Percentiles rank a stretch among this genome's conserved stretches.
Evolutionary conservation across 2,888 invertebrate species (phyloP).

Genomic region (Drosophila longiperda): DNA sequence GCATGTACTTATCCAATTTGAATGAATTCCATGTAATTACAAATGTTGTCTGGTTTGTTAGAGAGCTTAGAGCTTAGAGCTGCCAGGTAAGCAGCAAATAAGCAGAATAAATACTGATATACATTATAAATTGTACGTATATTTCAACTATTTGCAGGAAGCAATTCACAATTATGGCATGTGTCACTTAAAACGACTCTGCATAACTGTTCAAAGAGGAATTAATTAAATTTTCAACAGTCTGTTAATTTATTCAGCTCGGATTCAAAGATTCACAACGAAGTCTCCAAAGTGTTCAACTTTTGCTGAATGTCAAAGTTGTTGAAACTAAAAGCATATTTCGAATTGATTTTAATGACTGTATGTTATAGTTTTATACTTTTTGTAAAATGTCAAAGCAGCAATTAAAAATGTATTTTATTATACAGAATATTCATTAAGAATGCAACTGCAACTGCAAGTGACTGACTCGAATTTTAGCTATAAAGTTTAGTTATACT

Average conservation of each 20-base stretch:
- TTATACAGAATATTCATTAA: background rate
- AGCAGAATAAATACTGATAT: constrained; percentile 1
- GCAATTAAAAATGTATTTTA: background rate
- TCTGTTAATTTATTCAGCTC: background rate
- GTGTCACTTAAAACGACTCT: background rate
- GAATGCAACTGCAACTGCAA: too few species aligned
- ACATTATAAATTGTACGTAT: background rate
- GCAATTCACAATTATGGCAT: background rate
- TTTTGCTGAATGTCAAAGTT: constrained; percentile 5
- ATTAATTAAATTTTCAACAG: constrained; percentile 2
- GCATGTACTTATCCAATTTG: constrained; percentile 34
- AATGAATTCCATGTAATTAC: constrained; percentile 66
- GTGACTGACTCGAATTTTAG: background rate
- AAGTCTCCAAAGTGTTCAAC: background rate
- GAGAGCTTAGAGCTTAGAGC: constrained; percentile 5
- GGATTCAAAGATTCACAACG: background rate
- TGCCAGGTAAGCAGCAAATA: constrained; percentile 3
- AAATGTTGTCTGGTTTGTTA: constrained; percentile 28
- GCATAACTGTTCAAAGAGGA: background rate
- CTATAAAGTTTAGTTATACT: background rate
- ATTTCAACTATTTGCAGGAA: background rate
- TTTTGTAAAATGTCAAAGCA: background rate
- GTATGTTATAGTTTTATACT: background rate
- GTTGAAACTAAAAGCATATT: constrained; percentile 10
- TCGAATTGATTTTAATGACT: background rate